Evolutionary conservation across 1,140 invertebrate genomes (phyloP), one percentile per base, ranked within the genome.

Genomic region (Archivesica marissinica): DNA sequence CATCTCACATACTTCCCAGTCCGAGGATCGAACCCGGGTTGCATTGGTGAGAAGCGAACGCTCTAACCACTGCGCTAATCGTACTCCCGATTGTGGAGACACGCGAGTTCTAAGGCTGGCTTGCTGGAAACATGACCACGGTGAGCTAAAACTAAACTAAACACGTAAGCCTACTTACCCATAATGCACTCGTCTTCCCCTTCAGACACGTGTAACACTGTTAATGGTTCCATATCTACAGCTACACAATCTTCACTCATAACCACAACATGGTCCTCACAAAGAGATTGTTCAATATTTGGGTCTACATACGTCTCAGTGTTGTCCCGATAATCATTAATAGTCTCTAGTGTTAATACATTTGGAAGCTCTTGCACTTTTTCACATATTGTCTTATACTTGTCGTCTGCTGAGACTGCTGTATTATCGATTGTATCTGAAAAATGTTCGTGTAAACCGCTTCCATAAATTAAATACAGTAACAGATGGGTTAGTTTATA

Each of bases 351-450:
- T 0, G 54, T 64, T 44, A 61, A 64, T 25, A 78, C 38, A 47
- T 70, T 70, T 41, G 66, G 66, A 44, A 70, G 59, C 38, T 78
- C 76, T 64, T 78, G 39, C 7, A 61, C 76, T 78, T 78, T 78
- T n/a, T 78, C 76, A 64, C 76, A 78, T 28, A 78, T 64, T 23
- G 54, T 54, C 30, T 64, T 35, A 47, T 41, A 78, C 33, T 47
- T 78, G 11, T 76, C 30, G 25, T 76, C 74, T 30, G n/a, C 33
- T 54, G 50, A 33, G 28, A 23, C 38, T n/a, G 56, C 47, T 39
- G 9, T 17, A 38, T 38, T 25, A 39, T 3, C 23, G 6, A 15
- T 38, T 41, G 39, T 30, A 41, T 59, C 74, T 76, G 74, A 50
- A 76, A 76, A n/a, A n/a, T n/a, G n/a, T n/a, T n/a, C n/a, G n/a